These are phyloP conservation scores for Drosophila mauritiana DNA, from an alignment of 1,140 invertebrate species.

Conservation along the genomic window DNA sequence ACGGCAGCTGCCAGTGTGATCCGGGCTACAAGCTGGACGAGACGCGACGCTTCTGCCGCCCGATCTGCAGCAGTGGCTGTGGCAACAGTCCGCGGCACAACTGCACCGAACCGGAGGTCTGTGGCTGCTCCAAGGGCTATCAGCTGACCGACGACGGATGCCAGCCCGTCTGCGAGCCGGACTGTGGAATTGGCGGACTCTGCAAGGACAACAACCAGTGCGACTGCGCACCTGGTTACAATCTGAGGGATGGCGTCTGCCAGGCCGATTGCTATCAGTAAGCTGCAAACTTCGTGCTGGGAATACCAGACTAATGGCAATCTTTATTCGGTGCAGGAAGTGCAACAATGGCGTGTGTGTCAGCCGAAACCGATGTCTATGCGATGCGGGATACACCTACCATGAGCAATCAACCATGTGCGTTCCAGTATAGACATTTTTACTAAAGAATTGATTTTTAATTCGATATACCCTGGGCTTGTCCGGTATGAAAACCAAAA, in stretches of 20 bases:
- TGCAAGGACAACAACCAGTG: slow-evolving; percentile 72
- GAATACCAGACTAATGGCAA: background rate
- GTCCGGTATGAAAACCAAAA: no score
- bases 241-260: slow-evolving; percentile 66
- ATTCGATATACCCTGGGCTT: no score
- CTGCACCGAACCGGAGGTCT: slow-evolving; percentile 78
- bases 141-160: slow-evolving; percentile 71
- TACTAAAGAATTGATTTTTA: no score
- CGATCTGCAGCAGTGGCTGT: slow-evolving; percentile 84
- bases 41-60: slow-evolving; percentile 84
- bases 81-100: slow-evolving; percentile 66
- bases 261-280: slow-evolving; percentile 80
- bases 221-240: slow-evolving; percentile 64
- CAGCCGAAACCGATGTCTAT: slow-evolving; percentile 75
- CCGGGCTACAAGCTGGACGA: slow-evolving; percentile 87
- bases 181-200: slow-evolving; percentile 71
- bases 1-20: slow-evolving; percentile 87
- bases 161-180: slow-evolving; percentile 72
- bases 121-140: slow-evolving; percentile 74
- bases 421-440: slow-evolving; percentile 45
- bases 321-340: slow-evolving; percentile 40
- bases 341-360: slow-evolving; percentile 78
- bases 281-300: slow-evolving; percentile 17
- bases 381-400: slow-evolving; percentile 75
- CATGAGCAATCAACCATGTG: slow-evolving; percentile 83